These are phyloP conservation scores for Mus pahari DNA, from an alignment of 2,113 vertebrate species.

Conservation along the genomic window DNA sequence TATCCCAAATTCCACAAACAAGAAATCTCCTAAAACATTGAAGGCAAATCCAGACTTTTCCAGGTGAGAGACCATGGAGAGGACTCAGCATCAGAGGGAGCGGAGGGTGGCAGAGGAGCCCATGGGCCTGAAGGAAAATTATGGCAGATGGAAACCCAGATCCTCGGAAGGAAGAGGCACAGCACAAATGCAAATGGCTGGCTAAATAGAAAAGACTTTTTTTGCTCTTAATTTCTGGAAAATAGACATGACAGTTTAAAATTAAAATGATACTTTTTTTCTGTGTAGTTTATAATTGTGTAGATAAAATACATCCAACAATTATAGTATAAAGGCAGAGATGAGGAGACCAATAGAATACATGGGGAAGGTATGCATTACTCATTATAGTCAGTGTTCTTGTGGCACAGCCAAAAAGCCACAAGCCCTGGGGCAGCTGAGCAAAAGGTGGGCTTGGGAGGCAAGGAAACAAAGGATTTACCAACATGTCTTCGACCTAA, in stretches of 20 bases:
- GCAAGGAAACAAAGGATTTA: conserved; percentile 29
- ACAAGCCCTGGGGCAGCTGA: neutral
- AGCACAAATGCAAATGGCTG: conserved; percentile 42
- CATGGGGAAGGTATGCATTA: neutral
- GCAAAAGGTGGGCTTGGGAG: conserved; percentile 10
- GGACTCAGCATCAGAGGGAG: neutral
- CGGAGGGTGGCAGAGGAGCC: neutral
- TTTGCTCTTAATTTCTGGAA: conserved; percentile 50
- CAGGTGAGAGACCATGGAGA: neutral
- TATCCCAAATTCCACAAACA: conserved; percentile 2
- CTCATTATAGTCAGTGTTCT: neutral
- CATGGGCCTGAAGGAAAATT: neutral
- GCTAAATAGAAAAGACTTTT: conserved; percentile 1
- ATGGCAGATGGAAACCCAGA: neutral
- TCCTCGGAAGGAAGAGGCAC: conserved; percentile 10
- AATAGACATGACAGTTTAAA: conserved; percentile 48
- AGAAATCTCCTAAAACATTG: neutral
- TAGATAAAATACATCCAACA: conserved; percentile 2
- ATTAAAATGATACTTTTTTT: neutral
- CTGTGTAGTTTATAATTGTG: conserved; percentile 18
- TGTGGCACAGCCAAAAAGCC: conserved; percentile 6
- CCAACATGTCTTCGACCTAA: neutral
- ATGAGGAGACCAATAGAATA: conserved; percentile 20
- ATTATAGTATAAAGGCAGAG: conserved; percentile 32
- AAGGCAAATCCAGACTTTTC: conserved; percentile 29